Conservation (phyloP, 1,140 invertebrate genomes). For the Drosophila lini region DNA sequence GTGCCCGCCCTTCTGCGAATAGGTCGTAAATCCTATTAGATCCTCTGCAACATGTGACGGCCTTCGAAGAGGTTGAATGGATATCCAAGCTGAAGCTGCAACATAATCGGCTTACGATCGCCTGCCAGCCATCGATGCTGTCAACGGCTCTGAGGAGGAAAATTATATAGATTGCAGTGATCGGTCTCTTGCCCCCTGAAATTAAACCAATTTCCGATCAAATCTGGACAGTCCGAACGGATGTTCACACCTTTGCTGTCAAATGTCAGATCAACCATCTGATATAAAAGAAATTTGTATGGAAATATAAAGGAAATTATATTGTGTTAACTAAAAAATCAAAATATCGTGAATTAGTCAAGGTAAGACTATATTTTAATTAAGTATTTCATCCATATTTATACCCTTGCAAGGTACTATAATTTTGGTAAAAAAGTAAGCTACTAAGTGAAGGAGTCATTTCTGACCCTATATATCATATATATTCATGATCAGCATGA, state of each 20-base stretch:
- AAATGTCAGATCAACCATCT: not conserved
- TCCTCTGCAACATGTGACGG: conserved; percentile 66
- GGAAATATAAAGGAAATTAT: not conserved
- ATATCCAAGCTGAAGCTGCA: conserved; percentile 28
- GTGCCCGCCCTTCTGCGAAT: conserved; percentile 49
- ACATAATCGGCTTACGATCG: conserved; percentile 66
- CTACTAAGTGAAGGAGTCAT: no score
- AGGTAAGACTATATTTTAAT: not conserved
- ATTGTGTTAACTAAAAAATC: not conserved
- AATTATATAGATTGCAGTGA: conserved; percentile 5
- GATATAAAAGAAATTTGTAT: not conserved
- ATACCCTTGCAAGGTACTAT: no score
- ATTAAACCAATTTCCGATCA: conserved; percentile 23
- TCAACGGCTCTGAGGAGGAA: conserved; percentile 42
- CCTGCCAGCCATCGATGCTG: conserved; percentile 56
- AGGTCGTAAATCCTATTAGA: conserved; percentile 76
- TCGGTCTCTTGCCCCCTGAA: conserved; percentile 13
- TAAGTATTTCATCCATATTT: no score
- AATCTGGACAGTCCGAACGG: not conserved
- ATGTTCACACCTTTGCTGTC: conserved; percentile 16
- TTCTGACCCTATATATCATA: no score
- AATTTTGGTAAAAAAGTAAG: no score
- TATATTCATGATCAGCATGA: no score
- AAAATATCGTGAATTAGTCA: not conserved
- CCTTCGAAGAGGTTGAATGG: conserved; percentile 16